These are phyloP conservation scores for Acleris holmiana DNA, from an alignment of 2,888 invertebrate species.

Conservation along the genomic window DNA sequence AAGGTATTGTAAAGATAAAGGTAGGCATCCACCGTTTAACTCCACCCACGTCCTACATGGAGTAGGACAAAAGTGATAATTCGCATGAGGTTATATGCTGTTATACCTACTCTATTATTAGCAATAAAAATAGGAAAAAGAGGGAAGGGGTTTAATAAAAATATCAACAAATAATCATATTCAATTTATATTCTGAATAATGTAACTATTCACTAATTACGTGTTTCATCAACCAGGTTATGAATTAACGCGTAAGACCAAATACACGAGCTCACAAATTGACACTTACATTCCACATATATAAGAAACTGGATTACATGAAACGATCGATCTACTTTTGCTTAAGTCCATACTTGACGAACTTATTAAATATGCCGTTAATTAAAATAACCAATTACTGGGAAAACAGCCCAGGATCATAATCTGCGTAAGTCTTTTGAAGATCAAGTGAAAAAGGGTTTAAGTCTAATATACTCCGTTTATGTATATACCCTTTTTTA, in stretches of 20 bases:
- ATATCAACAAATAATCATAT: conserved; percentile 16
- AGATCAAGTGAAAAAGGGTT: no score
- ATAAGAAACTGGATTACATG: conserved; percentile 17
- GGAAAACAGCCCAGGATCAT: conserved; percentile 2
- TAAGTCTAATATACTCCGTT: no score
- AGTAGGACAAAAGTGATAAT: no score
- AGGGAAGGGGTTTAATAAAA: conserved; percentile 7
- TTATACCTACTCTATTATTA: no score
- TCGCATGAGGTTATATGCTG: no score
- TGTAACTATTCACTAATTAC: conserved; percentile 30
- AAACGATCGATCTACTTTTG: conserved; percentile 9
- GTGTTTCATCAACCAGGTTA: conserved; percentile 22
- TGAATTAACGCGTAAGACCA: conserved; percentile 24
- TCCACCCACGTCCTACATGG: no score
- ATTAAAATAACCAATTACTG: conserved; percentile 1
- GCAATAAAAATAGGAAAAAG: no score
- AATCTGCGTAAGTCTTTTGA: no score
- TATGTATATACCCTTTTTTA: no score
- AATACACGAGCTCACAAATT: conserved; percentile 27
- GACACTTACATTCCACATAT: conserved; percentile 21
- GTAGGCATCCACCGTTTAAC: no score
- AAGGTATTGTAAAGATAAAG: no score
- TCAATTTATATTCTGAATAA: conserved; percentile 33
- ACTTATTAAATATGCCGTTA: conserved; percentile 12
- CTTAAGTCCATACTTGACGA: conserved; percentile 19